Evolutionary conservation across 2,113 vertebrate species (phyloP), one percentile per base, ranked within the genome.

Genomic region (Pelecanoides urinatrix): DNA sequence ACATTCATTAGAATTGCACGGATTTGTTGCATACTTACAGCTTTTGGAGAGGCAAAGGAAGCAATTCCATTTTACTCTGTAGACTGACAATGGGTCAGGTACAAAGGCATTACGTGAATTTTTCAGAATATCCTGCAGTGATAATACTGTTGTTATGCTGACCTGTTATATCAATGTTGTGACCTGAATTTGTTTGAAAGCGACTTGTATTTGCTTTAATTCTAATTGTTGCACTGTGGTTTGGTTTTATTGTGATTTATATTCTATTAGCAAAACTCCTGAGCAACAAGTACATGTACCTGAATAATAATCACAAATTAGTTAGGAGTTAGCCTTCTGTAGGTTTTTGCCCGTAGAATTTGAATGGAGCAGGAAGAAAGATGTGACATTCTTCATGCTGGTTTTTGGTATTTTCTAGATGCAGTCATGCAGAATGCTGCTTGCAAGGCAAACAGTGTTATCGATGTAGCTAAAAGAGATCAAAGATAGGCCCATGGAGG

Each of bases 281-380:
- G 65, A 77, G 75, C 72, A 78, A 19, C 65, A 81, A 94, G 88
- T 62, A n/a, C 4, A 4, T 89, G 86, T 49, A 62, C 40, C 23
- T 84, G 94, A 90, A 94, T 93, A 94, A 58, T 84, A 84, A 90
- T 86, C 8, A 6, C 29, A 72, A 53, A 36, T 95, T 95, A 83
- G 56, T 72, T 72, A 45, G 50, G 19, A 70, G 19, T 71, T 91
- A 30, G 75, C 67, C 44, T 29, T 71, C 30, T 56, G 55, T 38
- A 74, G 47, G 32, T 76, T 92, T 93, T 90, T 88, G 78, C 90
- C 68, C 2, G 4, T 25, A 52, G 86, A 94, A 93, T 94, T 66
- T 84, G 92, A 92, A 93, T 58, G 63, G 68, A 13, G 10, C 13
- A 88, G 0, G 6, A 76, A 66, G 82, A 89, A 84, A 91, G 63